A percentile compares a stretch with the other conserved stretches of the same genome.
phyloP scores from a whole-genome alignment of 2,888 invertebrate genomes.

The Adelognathus sp. region DNA sequence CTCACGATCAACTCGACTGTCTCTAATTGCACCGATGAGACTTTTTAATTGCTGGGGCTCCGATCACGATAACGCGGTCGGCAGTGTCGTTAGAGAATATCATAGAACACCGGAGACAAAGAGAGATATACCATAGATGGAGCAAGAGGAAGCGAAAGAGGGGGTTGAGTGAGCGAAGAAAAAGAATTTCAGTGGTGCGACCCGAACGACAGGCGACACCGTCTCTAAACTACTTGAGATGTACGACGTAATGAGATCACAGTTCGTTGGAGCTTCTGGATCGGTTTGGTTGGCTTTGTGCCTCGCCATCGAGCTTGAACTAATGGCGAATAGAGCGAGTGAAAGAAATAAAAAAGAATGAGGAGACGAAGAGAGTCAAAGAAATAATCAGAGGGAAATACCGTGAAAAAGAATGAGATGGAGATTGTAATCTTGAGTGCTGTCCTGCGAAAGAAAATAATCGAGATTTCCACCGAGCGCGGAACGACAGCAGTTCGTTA shows the following conservation, averaged over 20 bases:
- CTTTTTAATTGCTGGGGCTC: conserved; percentile 53
- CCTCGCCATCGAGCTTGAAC: background rate
- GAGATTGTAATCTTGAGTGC: background rate
- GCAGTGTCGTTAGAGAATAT: conserved; percentile 4
- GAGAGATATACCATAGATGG: background rate
- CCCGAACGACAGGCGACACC: background rate
- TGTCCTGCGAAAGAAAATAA: background rate
- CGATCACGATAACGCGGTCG: conserved; percentile 36
- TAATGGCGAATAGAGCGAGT: conserved; percentile 8
- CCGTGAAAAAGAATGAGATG: background rate
- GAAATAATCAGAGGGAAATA: background rate
- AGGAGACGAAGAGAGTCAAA: background rate
- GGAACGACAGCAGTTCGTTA: conserved; percentile 33
- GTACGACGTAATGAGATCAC: conserved; percentile 36
- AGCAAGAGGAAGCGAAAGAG: background rate
- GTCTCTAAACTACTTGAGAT: conserved; percentile 33
- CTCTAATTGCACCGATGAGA: conserved; percentile 50
- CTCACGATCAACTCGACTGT: background rate
- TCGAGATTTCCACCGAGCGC: conserved; percentile 9
- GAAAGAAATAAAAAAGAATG: background rate
- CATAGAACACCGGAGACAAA: background rate
- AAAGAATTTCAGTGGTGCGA: background rate
- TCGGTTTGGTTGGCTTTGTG: conserved; percentile 3
- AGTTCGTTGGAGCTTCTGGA: conserved; percentile 31
- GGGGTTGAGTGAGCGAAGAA: background rate